A percentile compares a stretch with the other conserved stretches of the same genome.
These are phyloP conservation scores for Maconellicoccus hirsutus DNA, from an alignment of 1,140 invertebrate species.

Conservation along the genomic window DNA sequence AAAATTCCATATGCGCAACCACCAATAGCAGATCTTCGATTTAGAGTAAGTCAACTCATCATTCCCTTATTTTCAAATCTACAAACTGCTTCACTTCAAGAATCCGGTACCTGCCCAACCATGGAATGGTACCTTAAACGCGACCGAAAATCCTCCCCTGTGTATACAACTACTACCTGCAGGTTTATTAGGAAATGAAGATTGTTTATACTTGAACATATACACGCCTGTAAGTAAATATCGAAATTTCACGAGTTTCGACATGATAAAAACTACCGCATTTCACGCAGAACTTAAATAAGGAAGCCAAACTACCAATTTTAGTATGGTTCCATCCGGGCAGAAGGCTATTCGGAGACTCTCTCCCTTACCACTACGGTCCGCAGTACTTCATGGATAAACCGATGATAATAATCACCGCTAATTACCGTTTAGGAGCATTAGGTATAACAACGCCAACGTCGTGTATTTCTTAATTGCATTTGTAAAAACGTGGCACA, in stretches of 20 bases:
- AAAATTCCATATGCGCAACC: conserved; percentile 55
- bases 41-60: conserved; percentile 35
- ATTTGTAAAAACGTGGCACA: not conserved
- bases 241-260: too few species aligned
- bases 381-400: conserved; percentile 44
- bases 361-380: conserved; percentile 36
- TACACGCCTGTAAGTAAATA: conserved; percentile 31
- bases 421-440: conserved; percentile 49
- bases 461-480: too few species aligned
- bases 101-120: not conserved
- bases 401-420: conserved; percentile 46
- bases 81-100: not conserved
- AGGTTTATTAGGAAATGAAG: conserved; percentile 31
- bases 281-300: not conserved
- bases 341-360: conserved; percentile 43
- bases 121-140: conserved; percentile 22
- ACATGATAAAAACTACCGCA: not conserved
- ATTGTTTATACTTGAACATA: conserved; percentile 35
- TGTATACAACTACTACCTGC: not conserved
- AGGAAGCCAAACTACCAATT: conserved; percentile 32
- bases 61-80: not conserved
- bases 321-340: conserved; percentile 46
- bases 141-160: not conserved
- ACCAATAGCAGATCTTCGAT: conserved; percentile 46
- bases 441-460: conserved; percentile 36